Evolutionary conservation across 2,113 vertebrate genomes (phyloP), one percentile per base, ranked within the genome.

Genomic region (Leptobrachium ailaonicum): DNA sequence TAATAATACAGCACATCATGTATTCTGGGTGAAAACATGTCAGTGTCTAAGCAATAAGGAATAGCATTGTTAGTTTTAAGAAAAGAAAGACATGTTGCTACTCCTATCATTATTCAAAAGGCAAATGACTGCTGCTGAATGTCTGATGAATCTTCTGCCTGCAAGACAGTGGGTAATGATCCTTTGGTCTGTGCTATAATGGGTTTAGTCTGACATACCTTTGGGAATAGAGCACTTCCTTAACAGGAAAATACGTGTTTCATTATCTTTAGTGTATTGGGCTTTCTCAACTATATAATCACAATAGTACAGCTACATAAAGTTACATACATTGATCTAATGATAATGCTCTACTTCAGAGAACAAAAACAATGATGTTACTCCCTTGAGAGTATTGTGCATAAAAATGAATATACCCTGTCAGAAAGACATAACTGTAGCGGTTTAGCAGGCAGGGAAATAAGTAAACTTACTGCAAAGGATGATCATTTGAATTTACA

Each of bases 311-410:
- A 81, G 79, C 71, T 81, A 81, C 78, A 81, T 81, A 81, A 81
- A 81, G 79, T 81, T 81, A 81, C 78, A 81, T 81, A 74, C 71
- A 74, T 81, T 80, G 77, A 79, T 80, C 71, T 80, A 80, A 80
- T 73, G 71, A 80, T 80, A 80, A 80, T 80, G 77, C 77, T 80
- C 77, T 81, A 74, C 71, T 74, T 75, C 79, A 75, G 72, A 81
- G 79, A 81, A 81, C 79, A 81, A 81, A 81, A 81, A 81, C 79
- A 81, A 81, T 80, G 78, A 81, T 81, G 73, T 81, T 81, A 75
- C 79, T 66, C 79, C 79, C 72, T 72, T 62, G 79, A 74, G 79
- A 81, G 79, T 75, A 81, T 64, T 68, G 14, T 75, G 79, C 62
- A 75, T 71, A 74, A 75, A 79, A 81, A 75, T 81, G 79, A 73